Conservation (phyloP, 2,888 invertebrate species). For the Drosophila flavopinicola region DNA sequence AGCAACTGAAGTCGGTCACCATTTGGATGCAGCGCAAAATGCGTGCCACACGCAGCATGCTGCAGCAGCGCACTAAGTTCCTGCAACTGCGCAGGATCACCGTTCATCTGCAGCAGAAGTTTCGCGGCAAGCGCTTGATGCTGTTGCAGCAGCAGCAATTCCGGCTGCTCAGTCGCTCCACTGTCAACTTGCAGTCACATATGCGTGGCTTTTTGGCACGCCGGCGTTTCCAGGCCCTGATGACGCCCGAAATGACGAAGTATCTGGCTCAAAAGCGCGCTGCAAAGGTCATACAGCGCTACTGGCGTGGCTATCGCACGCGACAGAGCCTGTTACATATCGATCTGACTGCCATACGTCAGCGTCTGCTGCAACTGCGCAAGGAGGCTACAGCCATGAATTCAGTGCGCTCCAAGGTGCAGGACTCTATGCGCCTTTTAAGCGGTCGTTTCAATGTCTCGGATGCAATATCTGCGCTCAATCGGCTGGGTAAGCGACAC, state of each 20-base stretch:
- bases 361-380: slow-evolving; percentile 72
- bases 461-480: slow-evolving; percentile 79
- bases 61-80: slow-evolving; percentile 54
- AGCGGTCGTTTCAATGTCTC: slow-evolving; percentile 79
- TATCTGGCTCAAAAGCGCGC: slow-evolving; percentile 85
- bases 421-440: slow-evolving; percentile 80
- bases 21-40: slow-evolving; percentile 80
- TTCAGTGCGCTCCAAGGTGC: slow-evolving; percentile 79
- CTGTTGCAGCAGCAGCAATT: slow-evolving; percentile 79
- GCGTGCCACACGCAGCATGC: slow-evolving; percentile 75
- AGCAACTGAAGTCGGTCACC: slow-evolving; percentile 70
- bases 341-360: slow-evolving; percentile 71
- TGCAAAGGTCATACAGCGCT: slow-evolving; percentile 88
- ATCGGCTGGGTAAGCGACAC: slow-evolving; percentile 74
- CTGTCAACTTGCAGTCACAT: slow-evolving; percentile 77
- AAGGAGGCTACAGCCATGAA: slow-evolving; percentile 63
- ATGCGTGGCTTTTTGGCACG: slow-evolving; percentile 86
- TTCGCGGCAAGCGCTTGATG: slow-evolving; percentile 84
- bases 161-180: slow-evolving; percentile 43
- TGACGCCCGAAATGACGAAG: slow-evolving; percentile 85
- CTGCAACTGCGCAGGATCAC: slow-evolving; percentile 58
- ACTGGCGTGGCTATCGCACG: slow-evolving; percentile 86
- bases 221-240: slow-evolving; percentile 84
- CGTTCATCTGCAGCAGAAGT: slow-evolving; percentile 82
- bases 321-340: slow-evolving; percentile 75